Base-by-base conservation (phyloP, 2,888 invertebrate genomes). In the Taenaris catops region DNA sequence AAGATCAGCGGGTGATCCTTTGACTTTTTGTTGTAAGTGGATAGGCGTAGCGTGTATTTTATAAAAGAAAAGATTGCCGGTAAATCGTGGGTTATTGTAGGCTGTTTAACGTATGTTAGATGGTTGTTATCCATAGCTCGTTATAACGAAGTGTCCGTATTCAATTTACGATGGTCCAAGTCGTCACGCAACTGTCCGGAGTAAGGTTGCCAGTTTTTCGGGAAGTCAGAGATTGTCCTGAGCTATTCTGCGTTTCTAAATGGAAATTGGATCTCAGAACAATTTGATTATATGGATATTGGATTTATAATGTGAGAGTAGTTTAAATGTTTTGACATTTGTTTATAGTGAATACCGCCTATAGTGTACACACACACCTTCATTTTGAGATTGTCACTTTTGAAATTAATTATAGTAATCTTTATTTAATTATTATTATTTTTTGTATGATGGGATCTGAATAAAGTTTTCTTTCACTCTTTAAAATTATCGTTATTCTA, bases 1-100 rank as follows among this genome's bases (percentile, higher is more conserved):
- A 73, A 63, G 79, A 60, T 54, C 83, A 79, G 83, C 83, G 79
- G 83, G 83, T 67, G 66, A 76, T 69, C 71, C 68, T 70, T 69
- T 59, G 72, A 78, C 79, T 84, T 83, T 80, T 84, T 84, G 76
- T 79, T 65, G 67, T 71, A 71, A 80, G 83, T 75, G 74, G 74
- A 61, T 61, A 81, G 84, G 79, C 79, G 80, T 80, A 74, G 63
- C 75, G 71, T 71, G 70, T 69, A 62, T 63, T 64, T 61, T 64
- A 80, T 74, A 83, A 81, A 75, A 74, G 71, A 78, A 76, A 71
- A 83, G 81, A 84, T 86, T 79, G 84, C 74, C 83, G 80, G 81
- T 81, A 81, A 84, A 84, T 84, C 68, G 75, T 66, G 48, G 69
- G 65, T 68, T 72, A 81, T 83, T 86, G 81, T 84, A 69, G 66